Percentiles rank a stretch among this genome's conserved stretches.
Evolutionary conservation across 2,888 invertebrate genomes (phyloP).

Genomic region (Phasia obesa): DNA sequence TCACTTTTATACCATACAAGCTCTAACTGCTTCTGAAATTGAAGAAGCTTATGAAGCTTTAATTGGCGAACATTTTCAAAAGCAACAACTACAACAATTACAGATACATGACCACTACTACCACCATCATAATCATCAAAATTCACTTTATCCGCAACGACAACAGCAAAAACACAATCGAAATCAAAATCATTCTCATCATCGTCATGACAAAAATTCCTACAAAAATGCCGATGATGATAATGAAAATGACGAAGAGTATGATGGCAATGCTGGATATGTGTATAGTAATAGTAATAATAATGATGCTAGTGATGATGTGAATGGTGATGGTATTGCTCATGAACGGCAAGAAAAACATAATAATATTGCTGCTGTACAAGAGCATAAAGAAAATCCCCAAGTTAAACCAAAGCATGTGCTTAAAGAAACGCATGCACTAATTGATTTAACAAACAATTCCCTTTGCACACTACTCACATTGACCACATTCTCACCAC

Average conservation of each 20-base stretch:
- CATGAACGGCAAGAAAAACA: slow-evolving; percentile 52
- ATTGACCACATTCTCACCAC: slow-evolving; percentile 79
- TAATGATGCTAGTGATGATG: slow-evolving; percentile 35
- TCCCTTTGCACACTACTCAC: slow-evolving; percentile 80
- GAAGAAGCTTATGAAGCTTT: slow-evolving; percentile 79
- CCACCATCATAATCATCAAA: slow-evolving; percentile 68
- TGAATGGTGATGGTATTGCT: slow-evolving; percentile 60
- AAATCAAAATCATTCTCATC: slow-evolving; percentile 39
- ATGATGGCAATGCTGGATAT: slow-evolving; percentile 17
- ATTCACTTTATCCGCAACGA: slow-evolving; percentile 65
- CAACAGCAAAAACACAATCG: slow-evolving; percentile 58
- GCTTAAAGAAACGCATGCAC: slow-evolving; percentile 79
- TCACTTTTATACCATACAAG: slow-evolving; percentile 78
- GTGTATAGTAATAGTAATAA: slow-evolving; percentile 10
- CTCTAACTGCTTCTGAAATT: slow-evolving; percentile 77
- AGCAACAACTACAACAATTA: slow-evolving; percentile 69
- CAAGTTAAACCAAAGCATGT: slow-evolving; percentile 71
- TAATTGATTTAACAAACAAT: slow-evolving; percentile 80
- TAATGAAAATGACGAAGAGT: slow-evolving; percentile 1
- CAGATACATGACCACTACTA: slow-evolving; percentile 65
- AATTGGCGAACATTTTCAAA: slow-evolving; percentile 75
- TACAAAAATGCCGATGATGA: slow-evolving; percentile 16
- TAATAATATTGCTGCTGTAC: slow-evolving; percentile 62
- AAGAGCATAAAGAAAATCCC: slow-evolving; percentile 66
- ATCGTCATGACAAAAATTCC: slow-evolving; percentile 7